A percentile compares a stretch with the other conserved stretches of the same genome.
Conservation (phyloP, 2,113 vertebrate genomes). For the Turdus rufiventris region DNA sequence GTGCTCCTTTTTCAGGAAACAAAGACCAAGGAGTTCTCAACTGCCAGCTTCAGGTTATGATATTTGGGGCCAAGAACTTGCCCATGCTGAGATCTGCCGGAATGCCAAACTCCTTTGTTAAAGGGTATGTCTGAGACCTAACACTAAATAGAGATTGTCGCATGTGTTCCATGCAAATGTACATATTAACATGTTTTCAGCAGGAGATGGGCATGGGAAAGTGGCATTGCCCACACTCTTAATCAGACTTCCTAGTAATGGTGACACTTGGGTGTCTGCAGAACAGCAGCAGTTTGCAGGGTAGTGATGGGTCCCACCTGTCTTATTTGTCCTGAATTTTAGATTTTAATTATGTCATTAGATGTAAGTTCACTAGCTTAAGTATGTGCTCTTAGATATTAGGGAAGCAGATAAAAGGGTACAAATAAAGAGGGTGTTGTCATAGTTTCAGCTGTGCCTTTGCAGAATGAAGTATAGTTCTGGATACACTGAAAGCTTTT, state of each 20-base stretch:
- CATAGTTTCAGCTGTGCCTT: not conserved
- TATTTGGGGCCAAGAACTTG: constrained; percentile 74
- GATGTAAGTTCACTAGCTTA: not conserved
- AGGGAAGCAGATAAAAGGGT: too few species aligned
- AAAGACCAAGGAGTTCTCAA: not conserved
- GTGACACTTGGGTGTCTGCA: not conserved
- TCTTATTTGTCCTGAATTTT: not conserved
- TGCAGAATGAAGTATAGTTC: not conserved
- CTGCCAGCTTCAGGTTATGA: constrained; percentile 73
- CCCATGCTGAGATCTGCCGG: constrained; percentile 66
- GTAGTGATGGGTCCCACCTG: fast-evolving
- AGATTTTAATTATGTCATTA: not conserved
- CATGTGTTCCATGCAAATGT: not conserved
- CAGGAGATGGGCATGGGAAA: not conserved
- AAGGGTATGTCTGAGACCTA: constrained; percentile 67
- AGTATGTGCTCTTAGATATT: not conserved
- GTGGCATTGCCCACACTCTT: not conserved
- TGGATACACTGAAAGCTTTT: not conserved
- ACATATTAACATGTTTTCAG: not conserved
- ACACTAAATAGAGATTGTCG: not conserved
- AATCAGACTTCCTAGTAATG: not conserved
- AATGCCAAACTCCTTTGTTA: constrained; percentile 70
- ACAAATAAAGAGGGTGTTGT: not conserved
- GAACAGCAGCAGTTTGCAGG: not conserved
- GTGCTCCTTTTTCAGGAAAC: constrained; percentile 37